phyloP scores from a whole-genome alignment of 2,797 vertebrate species.

The Myotis pilosus region DNA sequence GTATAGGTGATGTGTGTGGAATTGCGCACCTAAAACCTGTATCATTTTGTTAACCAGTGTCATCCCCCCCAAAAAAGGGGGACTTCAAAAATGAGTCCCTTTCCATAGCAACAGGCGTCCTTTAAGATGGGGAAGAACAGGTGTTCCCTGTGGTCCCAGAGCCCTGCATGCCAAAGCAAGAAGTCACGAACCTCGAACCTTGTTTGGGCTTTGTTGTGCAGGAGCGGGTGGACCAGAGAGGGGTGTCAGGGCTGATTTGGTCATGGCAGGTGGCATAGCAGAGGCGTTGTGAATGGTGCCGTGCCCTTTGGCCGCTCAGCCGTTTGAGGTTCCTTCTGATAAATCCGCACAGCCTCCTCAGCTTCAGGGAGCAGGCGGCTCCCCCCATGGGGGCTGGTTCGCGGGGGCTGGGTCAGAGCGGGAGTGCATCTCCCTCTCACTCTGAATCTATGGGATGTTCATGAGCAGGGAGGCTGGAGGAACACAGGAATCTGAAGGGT shows the following conservation, averaged over 20 bases:
- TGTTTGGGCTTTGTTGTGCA: rapidly evolving
- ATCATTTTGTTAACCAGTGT: not conserved
- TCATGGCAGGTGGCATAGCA: rapidly evolving
- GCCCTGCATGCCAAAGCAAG: not conserved
- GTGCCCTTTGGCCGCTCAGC: rapidly evolving
- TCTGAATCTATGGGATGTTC: rapidly evolving
- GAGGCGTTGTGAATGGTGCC: rapidly evolving
- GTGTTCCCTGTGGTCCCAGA: not conserved
- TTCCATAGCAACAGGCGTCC: not conserved
- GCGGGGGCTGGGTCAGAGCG: not conserved
- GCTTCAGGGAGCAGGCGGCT: rapidly evolving
- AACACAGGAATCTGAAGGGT: not conserved
- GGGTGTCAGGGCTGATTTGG: not conserved
- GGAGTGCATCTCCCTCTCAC: rapidly evolving
- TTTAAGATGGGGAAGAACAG: not conserved
- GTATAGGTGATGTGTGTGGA: not conserved
- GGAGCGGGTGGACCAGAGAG: rapidly evolving
- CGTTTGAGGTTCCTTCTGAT: rapidly evolving
- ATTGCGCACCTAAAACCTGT: not conserved
- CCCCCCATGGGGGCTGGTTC: rapidly evolving
- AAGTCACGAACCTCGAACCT: not conserved
- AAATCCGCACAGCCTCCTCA: no score
- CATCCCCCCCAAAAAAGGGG: not conserved
- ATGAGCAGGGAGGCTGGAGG: not conserved
- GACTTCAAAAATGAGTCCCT: not conserved